Base-by-base conservation (phyloP, 2,797 vertebrate genomes). In the Ispidina lecontei region DNA sequence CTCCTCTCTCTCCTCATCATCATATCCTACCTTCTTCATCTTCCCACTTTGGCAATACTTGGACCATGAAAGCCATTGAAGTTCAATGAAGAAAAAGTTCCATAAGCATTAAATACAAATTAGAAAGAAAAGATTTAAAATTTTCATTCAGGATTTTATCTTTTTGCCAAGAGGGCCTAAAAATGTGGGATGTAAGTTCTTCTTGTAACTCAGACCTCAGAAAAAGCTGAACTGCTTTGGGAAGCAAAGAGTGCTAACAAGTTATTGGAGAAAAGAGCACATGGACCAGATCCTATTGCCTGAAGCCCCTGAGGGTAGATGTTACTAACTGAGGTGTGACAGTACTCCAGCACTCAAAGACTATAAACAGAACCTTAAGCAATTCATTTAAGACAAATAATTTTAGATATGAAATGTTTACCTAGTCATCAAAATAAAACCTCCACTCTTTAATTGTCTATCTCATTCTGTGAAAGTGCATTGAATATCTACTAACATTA, bases 401-500 rank as follows among this genome's bases (percentile, higher is more conserved):
- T 87, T 87, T 89, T 46, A 88, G 82, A 96, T 93, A 86, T 84
- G 1, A 85, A 81, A 51, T 2, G 0, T 85, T 89, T 75, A 87
- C 54, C 58, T 85, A 80, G 70, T 92, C 87, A 72, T 89, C 1
- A 0, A 72, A 44, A 60, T 74, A 87, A 95, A 93, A 31, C 39
- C 70, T 84, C 55, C 63, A 20, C 35, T 89, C 65, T 56, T 92
- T 90, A 90, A 89, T 93, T 95, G 72, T 44, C 62, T 92, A 81
- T 92, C 82, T 93, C 70, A 55, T 75, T 91, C 92, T 89, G 35
- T 78, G 79, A 87, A 93, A 94, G 82, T 9, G 5, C 73, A 86
- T 59, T 93, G 84, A 95, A 87, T 92, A 91, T 75, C 52, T 85
- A 95, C 75, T 87, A 90, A 51, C 41, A 41, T 91, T 69, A 93